These are phyloP conservation scores for Nematolebias whitei DNA, from an alignment of 2,113 vertebrate genomes.

Conservation along the genomic window DNA sequence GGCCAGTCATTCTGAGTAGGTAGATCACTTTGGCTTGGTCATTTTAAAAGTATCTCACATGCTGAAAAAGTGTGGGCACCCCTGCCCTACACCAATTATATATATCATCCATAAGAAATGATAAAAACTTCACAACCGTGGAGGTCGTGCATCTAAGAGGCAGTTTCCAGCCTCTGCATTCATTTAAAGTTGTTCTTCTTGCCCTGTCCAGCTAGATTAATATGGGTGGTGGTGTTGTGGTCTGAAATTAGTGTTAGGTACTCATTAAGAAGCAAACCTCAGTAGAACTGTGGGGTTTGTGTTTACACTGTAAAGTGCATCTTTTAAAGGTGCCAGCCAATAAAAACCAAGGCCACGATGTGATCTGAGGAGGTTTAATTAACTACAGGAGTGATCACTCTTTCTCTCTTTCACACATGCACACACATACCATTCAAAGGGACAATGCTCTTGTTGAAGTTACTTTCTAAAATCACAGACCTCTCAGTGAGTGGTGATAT, in stretches of 20 bases:
- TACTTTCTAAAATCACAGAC: constrained; percentile 18
- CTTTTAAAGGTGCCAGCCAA: constrained; percentile 60
- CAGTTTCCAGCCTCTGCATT: constrained; percentile 62
- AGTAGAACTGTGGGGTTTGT: constrained; percentile 38
- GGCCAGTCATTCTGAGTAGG: no score
- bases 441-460: constrained; percentile 45
- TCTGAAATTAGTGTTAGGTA: constrained; percentile 72
- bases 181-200: constrained; percentile 74
- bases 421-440: constrained; percentile 1
- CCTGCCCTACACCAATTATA: no score
- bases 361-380: constrained; percentile 62
- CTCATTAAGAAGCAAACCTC: constrained; percentile 67
- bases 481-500: constrained; percentile 9
- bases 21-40: no score
- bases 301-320: constrained; percentile 42
- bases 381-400: constrained; percentile 45
- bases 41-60: no score
- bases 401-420: constrained; percentile 18
- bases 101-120: no score
- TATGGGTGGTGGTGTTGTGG: constrained; percentile 60
- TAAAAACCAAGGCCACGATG: constrained; percentile 63
- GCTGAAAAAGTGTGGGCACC: no score
- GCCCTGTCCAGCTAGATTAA: constrained; percentile 70
- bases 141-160: constrained; percentile 62
- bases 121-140: not conserved